These are phyloP conservation scores for Muscicapa adusta DNA, from an alignment of 2,113 vertebrate species.

Conservation along the genomic window DNA sequence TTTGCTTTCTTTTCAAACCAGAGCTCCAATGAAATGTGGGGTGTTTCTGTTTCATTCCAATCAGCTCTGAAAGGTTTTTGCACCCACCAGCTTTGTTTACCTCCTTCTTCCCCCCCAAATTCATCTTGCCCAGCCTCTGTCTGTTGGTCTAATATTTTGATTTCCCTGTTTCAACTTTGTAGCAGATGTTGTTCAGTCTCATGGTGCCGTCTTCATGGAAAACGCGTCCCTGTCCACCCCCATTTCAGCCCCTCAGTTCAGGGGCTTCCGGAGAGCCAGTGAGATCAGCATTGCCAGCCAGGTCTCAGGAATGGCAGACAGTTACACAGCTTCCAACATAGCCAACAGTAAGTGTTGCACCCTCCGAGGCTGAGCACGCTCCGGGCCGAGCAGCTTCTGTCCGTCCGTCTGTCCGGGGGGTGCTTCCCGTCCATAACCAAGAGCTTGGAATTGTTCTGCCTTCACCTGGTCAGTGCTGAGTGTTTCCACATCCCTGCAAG, in stretches of 20 bases:
- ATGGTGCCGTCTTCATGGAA: constrained; percentile 92
- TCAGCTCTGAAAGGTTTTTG: constrained; percentile 24
- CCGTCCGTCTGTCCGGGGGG: background rate
- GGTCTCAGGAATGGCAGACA: constrained; percentile 97
- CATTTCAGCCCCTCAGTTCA: constrained; percentile 79
- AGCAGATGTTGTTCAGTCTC: constrained; percentile 96
- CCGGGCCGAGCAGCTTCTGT: background rate
- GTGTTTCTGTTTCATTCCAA: background rate
- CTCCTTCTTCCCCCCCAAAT: background rate
- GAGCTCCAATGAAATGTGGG: background rate
- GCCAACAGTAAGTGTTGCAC: constrained; percentile 90
- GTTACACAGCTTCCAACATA: constrained; percentile 92
- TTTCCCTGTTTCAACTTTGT: constrained; percentile 86
- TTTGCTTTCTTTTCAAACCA: constrained; percentile 40
- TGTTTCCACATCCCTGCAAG: background rate
- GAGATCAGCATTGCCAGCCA: constrained; percentile 98
- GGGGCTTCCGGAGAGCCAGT: constrained; percentile 91
- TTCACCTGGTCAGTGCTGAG: accelerated
- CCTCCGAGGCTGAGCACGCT: background rate
- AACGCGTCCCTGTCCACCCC: constrained; percentile 88
- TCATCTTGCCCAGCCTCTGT: constrained; percentile 44
- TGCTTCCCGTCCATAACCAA: background rate
- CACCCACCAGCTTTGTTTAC: constrained; percentile 17
- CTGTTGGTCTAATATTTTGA: constrained; percentile 77
- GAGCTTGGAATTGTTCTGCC: background rate